Evolutionary conservation across 2,113 vertebrate species (phyloP), one percentile per base, ranked within the genome.

Genomic region (Eonycteris spelaea): DNA sequence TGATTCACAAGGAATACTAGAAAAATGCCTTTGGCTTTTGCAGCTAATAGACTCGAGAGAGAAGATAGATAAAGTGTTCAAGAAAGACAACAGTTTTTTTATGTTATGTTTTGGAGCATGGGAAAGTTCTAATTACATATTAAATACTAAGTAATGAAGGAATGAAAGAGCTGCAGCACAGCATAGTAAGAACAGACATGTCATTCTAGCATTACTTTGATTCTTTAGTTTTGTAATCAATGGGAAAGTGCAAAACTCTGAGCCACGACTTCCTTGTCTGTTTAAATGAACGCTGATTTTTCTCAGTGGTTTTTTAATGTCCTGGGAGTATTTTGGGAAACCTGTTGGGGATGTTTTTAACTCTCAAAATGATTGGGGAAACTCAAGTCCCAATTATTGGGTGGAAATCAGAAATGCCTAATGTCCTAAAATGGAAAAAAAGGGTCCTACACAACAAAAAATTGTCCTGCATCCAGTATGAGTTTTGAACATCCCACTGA

Each of bases 61-160:
- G 48, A 96, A 86, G 73, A 89, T 70, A 84, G 80, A 65, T 18
- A 77, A 35, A 6, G 14, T 88, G 92, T 97, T 94, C 24, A 77
- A 92, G 79, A 95, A 35, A 92, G 55, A 43, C 30, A 92, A 35
- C 70, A 40, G 59, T 94, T 92, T 97, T 95, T 75, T 65, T 95
- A 77, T 96, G 94, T 80, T 61, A 67, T 92, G 61, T 86, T 74
- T 87, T 92, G 82, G 84, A 79, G 28, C 71, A 73, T 77, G 65
- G 75, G 70, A 55, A 90, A 91, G 38, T 79, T 96, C 61, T 85
- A 40, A 89, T 94, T 94, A 87, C 67, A 94, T 78, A 82, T 28
- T 82, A 75, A 97, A 89, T 77, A 55, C 33, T 30, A 89, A 89
- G 9, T 65, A 30, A 80, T 91, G 13, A 82, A 91, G 80, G 73